Percentiles rank a stretch among this genome's conserved stretches.
Evolutionary conservation across 1,140 invertebrate genomes (phyloP).

Genomic region (Bombus haemorrhoidalis): DNA sequence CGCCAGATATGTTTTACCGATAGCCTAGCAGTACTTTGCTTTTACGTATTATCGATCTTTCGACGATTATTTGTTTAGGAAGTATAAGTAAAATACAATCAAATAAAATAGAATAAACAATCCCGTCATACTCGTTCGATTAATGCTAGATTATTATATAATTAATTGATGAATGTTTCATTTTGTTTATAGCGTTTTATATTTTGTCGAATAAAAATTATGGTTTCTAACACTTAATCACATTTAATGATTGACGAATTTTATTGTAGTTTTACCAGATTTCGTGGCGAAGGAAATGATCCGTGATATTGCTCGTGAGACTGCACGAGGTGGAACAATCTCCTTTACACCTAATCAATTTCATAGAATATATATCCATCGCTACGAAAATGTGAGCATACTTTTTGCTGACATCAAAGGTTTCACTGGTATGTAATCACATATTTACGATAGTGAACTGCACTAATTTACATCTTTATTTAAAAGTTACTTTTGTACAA

Average conservation of each 20-base stretch:
- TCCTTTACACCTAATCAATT: conserved; percentile 93
- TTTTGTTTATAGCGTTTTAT: background rate
- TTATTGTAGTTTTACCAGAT: conserved; percentile 93
- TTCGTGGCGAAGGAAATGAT: conserved; percentile 98
- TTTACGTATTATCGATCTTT: conserved; percentile 56
- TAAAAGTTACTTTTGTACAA: background rate
- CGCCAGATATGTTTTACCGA: conserved; percentile 73
- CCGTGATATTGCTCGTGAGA: conserved; percentile 90
- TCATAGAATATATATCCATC: conserved; percentile 98
- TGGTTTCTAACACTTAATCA: background rate
- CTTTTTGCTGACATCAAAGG: conserved; percentile 99
- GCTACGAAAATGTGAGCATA: conserved; percentile 98
- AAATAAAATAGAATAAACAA: background rate
- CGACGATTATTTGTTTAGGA: conserved; percentile 49
- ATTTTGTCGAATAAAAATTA: background rate
- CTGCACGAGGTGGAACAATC: conserved; percentile 86
- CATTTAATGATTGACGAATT: background rate
- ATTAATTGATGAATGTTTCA: background rate
- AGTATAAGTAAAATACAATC: conserved; percentile 20
- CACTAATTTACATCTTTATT: background rate
- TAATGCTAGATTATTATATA: background rate
- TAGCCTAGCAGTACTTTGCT: conserved; percentile 55
- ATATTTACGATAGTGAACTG: background rate
- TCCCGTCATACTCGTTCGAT: background rate
- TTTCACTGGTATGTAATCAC: conserved; percentile 90